A percentile compares a stretch with the other conserved stretches of the same genome.
phyloP scores from a whole-genome alignment of 1,140 invertebrate genomes.

The Phymastichus coffea region DNA sequence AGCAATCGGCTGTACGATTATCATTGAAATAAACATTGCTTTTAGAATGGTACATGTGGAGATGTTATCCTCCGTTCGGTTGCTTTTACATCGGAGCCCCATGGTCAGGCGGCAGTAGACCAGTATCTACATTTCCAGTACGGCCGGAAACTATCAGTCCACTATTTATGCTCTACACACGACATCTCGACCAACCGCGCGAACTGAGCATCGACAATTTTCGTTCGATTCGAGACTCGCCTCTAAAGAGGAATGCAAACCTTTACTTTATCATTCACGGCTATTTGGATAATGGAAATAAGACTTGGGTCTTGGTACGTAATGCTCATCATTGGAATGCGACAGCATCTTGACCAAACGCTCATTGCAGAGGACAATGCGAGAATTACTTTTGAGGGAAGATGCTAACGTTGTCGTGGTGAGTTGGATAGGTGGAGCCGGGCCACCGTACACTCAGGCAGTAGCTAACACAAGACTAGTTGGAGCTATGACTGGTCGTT shows the following conservation, averaged over 20 bases:
- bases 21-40: too few species aligned
- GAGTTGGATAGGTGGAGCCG: conserved; percentile 82
- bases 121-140: conserved; percentile 75
- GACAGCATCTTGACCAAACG: background rate
- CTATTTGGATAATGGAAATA: conserved; percentile 79
- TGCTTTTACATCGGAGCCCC: conserved; percentile 81
- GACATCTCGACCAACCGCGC: conserved; percentile 59
- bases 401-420: conserved; percentile 76
- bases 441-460: conserved; percentile 86
- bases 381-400: conserved; percentile 66
- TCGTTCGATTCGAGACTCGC: conserved; percentile 61
- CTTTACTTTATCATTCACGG: conserved; percentile 82
- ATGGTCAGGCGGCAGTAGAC: conserved; percentile 75
- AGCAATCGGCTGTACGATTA: too few species aligned
- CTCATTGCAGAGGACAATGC: conserved; percentile 57
- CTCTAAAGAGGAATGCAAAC: conserved; percentile 62
- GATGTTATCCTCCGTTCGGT: conserved; percentile 77
- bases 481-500: conserved; percentile 76
- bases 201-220: conserved; percentile 66
- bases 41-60: conserved; percentile 54
- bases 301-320: conserved; percentile 69
- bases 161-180: conserved; percentile 58
- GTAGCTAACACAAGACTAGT: conserved; percentile 87
- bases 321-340: background rate
- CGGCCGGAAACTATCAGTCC: conserved; percentile 62